These are phyloP conservation scores for Alloplasta piceator DNA, from an alignment of 2,888 invertebrate genomes.

Conservation along the genomic window DNA sequence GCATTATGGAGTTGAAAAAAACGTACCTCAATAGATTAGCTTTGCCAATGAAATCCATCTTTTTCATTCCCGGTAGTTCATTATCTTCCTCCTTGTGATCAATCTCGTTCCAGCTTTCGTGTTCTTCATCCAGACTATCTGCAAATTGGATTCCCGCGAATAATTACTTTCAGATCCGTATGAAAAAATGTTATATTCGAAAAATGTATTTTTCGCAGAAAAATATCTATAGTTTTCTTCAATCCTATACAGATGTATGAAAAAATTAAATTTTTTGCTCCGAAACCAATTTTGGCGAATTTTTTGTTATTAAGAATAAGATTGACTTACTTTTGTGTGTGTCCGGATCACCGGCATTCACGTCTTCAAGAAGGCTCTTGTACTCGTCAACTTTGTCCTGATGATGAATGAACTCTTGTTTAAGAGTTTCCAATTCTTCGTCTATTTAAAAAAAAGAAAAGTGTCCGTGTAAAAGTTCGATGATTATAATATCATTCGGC, in stretches of 20 bases:
- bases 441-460: constrained; percentile 78
- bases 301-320: constrained; percentile 31
- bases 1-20: constrained; percentile 1
- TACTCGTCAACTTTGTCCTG: constrained; percentile 97
- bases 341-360: constrained; percentile 86
- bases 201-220: constrained; percentile 28
- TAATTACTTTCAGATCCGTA: constrained; percentile 7
- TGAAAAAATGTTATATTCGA: constrained; percentile 36
- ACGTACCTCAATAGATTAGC: constrained; percentile 86
- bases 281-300: constrained; percentile 8
- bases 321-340: constrained; percentile 87
- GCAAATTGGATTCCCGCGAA: constrained; percentile 52
- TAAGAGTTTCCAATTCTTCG: constrained; percentile 91
- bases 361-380: constrained; percentile 90
- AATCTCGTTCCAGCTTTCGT: constrained; percentile 90
- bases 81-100: constrained; percentile 85
- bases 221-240: too few relatives aligned
- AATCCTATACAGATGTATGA: too few relatives aligned
- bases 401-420: constrained; percentile 95
- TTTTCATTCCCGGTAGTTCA: constrained; percentile 82
- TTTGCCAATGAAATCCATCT: constrained; percentile 87
- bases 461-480: background rate
- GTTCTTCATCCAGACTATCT: constrained; percentile 90
- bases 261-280: too few relatives aligned
- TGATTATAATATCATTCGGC: too few relatives aligned